Evolutionary conservation across 1,140 invertebrate genomes (phyloP), one percentile per base, ranked within the genome.

Genomic region (Drosophila aff.): DNA sequence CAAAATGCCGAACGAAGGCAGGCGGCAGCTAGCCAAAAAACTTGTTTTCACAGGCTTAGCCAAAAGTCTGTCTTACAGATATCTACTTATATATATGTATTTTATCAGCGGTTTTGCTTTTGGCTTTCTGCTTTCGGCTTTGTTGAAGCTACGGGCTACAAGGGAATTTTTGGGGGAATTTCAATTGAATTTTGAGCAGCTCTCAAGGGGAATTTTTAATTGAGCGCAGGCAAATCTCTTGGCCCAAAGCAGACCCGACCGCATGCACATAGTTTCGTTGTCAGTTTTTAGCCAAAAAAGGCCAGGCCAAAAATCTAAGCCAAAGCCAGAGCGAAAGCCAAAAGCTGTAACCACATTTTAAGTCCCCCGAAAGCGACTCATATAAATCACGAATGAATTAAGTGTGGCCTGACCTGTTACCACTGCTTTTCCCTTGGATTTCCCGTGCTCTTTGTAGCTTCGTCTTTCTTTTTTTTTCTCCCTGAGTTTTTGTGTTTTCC

Each of bases 301-400:
- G 36, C 50, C 50, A 63, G 50, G 60, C n/a, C 26, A 43, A 38
- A 62, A 57, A 79, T 36, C 43, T 40, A 33, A 72, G 52, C 43
- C 31, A 41, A 46, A 66, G 28, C 55, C 59, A 50, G 67, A 79
- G 74, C 47, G 40, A 69, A 55, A 82, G 61, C 68, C 66, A 72
- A 73, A 73, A 84, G 76, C 76, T 58, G 72, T 52, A 81, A 75
- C 80, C 85, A 81, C 81, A 90, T 79, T 90, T 90, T 74, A 90
- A 90, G 81, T 82, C 85, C 10, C 63, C 66, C 64, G 64, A 90
- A 90, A 91, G 78, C 79, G 73, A 80, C 79, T 85, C 82, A 80
- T 85, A 90, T 90, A 90, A 90, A 90, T 90, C 85, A 90, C 81
- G 81, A 82, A 91, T 90, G 86, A 91, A 90, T 90, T 90, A 90